These are phyloP conservation scores for Vicugna pacos DNA, from an alignment of 2,113 vertebrate species.

Conservation along the genomic window DNA sequence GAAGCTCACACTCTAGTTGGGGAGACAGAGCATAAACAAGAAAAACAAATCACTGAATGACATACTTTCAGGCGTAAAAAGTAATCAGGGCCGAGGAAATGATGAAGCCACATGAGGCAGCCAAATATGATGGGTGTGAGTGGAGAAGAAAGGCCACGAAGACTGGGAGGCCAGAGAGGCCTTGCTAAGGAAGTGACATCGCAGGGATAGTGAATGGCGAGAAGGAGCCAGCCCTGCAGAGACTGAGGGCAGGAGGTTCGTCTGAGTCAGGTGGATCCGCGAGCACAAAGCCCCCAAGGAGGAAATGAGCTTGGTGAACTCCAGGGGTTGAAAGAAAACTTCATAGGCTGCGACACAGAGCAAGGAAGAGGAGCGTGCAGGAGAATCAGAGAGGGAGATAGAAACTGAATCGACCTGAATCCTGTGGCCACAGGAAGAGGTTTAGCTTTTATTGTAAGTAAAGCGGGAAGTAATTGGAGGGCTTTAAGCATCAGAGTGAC, in stretches of 20 bases:
- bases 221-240: background rate
- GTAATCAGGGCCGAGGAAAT: background rate
- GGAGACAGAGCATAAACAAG: background rate
- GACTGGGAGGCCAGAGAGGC: background rate
- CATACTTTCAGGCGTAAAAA: background rate
- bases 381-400: background rate
- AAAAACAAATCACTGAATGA: background rate
- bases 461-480: background rate
- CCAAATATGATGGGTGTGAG: background rate
- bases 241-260: background rate
- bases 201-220: background rate
- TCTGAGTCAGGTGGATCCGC: too few relatives aligned
- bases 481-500: background rate
- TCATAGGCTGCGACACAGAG: background rate
- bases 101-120: fast-evolving
- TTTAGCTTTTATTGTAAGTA: background rate
- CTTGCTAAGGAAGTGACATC: background rate
- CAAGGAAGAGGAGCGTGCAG: background rate
- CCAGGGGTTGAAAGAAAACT: background rate
- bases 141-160: background rate
- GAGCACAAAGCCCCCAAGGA: background rate
- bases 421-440: background rate
- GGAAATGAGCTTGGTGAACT: background rate
- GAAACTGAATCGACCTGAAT: background rate
- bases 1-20: background rate